Evolutionary conservation across 2,113 vertebrate genomes (phyloP), one percentile per base, ranked within the genome.

Genomic region (Eurypyga helias): DNA sequence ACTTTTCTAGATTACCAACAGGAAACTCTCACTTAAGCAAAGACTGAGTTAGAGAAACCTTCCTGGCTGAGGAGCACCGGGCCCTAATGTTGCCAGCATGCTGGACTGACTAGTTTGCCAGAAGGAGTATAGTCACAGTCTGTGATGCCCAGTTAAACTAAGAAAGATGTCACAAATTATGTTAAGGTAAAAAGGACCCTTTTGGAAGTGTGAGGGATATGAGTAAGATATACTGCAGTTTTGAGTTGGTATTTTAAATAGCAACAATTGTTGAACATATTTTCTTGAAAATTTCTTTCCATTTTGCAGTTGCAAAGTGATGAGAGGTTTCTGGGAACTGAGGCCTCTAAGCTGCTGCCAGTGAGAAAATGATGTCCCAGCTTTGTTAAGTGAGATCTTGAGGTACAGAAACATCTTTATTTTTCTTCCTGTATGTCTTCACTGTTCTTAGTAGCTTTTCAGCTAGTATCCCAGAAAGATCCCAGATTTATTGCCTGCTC

Each of bases 151-250:
- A 52, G 6, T 6, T 66, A 61, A 90, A 75, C 13, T 34, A 58
- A 64, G 38, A 41, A 79, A 86, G 7, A 3, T 36, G 5, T 36
- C 71, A 76, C 3, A 38, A 93, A 46, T 31, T 25, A 11, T 18
- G 2, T 45, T 48, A 55, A 64, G 6, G 25, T 45, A 65, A 70
- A 38, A 28, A 67, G 24, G 1, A 67, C 7, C 0, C 0, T 64
- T 73, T 86, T 51, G 19, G 43, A n/a, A 51, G 7, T 13, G 5
- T 26, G 25, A 86, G 6, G 8, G 7, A 45, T 69, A 43, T 65
- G 16, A 66, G 26, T 29, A 29, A 61, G 17, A 52, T 33, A n/a
- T 83, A 58, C 10, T 10, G 25, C 12, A 31, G 7, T 31, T 65
- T 1, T 61, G 29, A 81, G 7, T 3, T 84, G 21, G 28, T 62